Evolutionary conservation across 2,113 vertebrate species (phyloP), one percentile per base, ranked within the genome.

Genomic region (Protobothrops flavoviridis): DNA sequence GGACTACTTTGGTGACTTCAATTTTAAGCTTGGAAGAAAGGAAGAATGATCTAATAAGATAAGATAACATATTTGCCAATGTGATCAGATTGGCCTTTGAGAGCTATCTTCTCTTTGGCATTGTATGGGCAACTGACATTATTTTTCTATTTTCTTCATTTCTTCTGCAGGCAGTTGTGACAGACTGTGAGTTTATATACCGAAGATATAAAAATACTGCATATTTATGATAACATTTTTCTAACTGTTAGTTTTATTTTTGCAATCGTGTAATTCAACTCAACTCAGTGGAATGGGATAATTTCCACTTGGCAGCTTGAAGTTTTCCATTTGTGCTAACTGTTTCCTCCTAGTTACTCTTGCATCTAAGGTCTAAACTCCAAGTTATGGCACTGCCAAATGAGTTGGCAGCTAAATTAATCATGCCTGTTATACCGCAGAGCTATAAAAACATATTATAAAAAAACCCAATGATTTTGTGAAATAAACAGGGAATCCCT

Each of bases 11-110:
- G 17, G 13, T 92, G 21, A 53, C 43, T 55, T 1, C 23, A 5
- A 89, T 96, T 96, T 81, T 91, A 52, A 52, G 45, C 88, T 21
- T 92, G 23, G 3, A 33, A 64, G 3, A 87, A 3, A 91, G 17
- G 0, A 93, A 93, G 43, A 85, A 55, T 24, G 91, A 13, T 8
- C 95, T 96, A 5, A 6, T 94, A 43, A 1, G 5, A 0, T 93
- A 94, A 0, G 9, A 1, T 26, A 0, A 1, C n/a, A 9, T 1
- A 4, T 7, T 5, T 90, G 26, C 5, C n/a, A 0, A 52, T 11
- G 64, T 74, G 57, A 95, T 10, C 4, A 55, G 0, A 0, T 29
- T 50, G 90, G 4, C 0, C 11, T 48, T 61, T 3, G 17, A 89
- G n/a, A 86, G 0, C 3, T 5, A 0, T 43, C 21, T 91, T 23